These are phyloP conservation scores for Menidia menidia DNA, from an alignment of 2,797 vertebrate genomes.

Conservation along the genomic window DNA sequence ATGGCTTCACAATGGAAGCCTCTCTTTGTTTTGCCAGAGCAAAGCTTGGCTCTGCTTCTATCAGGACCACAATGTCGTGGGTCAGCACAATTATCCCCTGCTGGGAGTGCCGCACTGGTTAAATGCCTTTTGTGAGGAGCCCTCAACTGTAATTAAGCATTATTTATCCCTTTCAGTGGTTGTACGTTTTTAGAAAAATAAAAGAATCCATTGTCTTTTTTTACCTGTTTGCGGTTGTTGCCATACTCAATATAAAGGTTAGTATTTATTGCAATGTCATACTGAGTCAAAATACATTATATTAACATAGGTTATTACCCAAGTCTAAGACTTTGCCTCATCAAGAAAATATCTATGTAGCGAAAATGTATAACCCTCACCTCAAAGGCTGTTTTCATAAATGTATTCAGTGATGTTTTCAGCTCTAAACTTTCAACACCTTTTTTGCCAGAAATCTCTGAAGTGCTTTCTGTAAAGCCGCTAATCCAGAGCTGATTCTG, in stretches of 20 bases:
- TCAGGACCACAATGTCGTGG: not conserved
- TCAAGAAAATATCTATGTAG: not conserved
- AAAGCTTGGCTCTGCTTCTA: conserved; percentile 1
- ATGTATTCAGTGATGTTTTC: not conserved
- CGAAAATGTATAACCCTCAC: conserved; percentile 8
- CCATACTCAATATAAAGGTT: too few species aligned
- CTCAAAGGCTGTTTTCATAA: conserved; percentile 17
- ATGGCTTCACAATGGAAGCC: conserved; percentile 4
- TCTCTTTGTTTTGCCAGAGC: not conserved
- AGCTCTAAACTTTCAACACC: conserved; percentile 21
- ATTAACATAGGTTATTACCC: too few species aligned
- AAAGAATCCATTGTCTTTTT: too few species aligned
- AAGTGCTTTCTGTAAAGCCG: conserved; percentile 55
- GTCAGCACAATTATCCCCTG: conserved; percentile 6
- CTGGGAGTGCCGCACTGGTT: not conserved
- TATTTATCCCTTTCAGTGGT: not conserved
- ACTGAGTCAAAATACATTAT: too few species aligned
- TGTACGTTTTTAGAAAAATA: not conserved
- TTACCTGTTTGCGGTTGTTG: too few species aligned
- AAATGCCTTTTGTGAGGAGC: not conserved
- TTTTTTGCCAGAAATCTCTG: conserved; percentile 20
- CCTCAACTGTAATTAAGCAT: not conserved
- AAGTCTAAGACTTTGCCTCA: not conserved
- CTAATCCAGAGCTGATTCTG: conserved; percentile 61
- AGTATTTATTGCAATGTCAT: too few species aligned